Evolutionary conservation across 2,888 invertebrate species (phyloP).

Genomic region (Clunio marinus): DNA sequence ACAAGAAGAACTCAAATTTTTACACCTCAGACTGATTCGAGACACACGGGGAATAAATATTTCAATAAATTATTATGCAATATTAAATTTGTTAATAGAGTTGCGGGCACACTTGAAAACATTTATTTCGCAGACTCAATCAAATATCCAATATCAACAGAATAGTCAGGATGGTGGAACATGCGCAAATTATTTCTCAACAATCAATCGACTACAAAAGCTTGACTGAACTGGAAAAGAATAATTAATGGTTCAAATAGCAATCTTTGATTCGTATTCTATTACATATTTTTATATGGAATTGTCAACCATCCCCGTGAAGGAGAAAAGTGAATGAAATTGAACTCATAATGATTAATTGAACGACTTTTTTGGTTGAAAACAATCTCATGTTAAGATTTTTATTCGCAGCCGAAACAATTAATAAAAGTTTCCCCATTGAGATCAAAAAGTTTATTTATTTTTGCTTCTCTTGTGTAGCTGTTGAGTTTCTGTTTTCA

Average conservation of each 20-base stretch:
- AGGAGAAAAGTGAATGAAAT: not conserved
- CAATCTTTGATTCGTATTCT: not conserved
- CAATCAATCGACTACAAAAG: constrained; percentile 15
- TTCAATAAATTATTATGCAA: not conserved
- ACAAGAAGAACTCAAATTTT: too few relatives aligned
- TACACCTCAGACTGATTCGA: constrained; percentile 13
- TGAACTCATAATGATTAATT: constrained; percentile 4
- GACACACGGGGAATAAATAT: constrained; percentile 7
- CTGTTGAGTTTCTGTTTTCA: not conserved
- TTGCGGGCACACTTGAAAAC: not conserved
- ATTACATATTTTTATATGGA: constrained; percentile 3
- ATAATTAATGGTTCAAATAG: constrained; percentile 9
- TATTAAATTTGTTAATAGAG: not conserved
- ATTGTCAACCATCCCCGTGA: constrained; percentile 23
- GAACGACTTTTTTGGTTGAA: not conserved
- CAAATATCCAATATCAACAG: not conserved
- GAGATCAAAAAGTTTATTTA: not conserved
- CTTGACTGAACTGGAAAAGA: not conserved
- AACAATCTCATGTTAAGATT: not conserved
- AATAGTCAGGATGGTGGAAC: constrained; percentile 17
- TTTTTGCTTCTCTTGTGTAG: not conserved
- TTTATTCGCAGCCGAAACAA: not conserved
- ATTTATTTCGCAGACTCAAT: constrained; percentile 15
- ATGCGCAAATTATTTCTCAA: constrained; percentile 31
- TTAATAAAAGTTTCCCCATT: constrained; percentile 25